Conservation (phyloP, 2,888 invertebrate genomes). For the Nowickia ferox region DNA sequence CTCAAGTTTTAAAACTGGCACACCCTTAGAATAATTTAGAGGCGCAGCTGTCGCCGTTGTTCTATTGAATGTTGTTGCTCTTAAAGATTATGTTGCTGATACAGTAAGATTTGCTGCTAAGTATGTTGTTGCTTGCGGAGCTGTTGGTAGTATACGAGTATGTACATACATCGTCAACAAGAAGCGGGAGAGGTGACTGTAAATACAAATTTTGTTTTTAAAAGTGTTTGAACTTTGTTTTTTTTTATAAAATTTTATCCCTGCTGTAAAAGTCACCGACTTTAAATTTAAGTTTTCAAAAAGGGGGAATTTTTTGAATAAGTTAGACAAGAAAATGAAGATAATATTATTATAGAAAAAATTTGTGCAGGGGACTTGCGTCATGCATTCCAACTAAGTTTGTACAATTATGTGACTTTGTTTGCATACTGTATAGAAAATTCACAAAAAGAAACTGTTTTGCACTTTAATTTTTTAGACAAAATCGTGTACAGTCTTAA, state of each 20-base stretch:
- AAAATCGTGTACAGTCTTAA: conserved; percentile 40
- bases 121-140: background rate
- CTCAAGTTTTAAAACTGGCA: too few relatives aligned
- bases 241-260: conserved; percentile 29
- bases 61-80: conserved; percentile 2
- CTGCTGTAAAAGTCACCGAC: conserved; percentile 25
- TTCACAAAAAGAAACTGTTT: conserved; percentile 11
- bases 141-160: too few relatives aligned
- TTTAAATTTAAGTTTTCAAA: conserved; percentile 19
- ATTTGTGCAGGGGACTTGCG: conserved; percentile 48
- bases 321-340: conserved; percentile 6
- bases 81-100: conserved; percentile 27
- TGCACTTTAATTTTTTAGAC: background rate
- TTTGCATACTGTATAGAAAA: conserved; percentile 12
- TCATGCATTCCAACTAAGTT: conserved; percentile 5
- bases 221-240: conserved; percentile 64
- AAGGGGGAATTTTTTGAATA: conserved; percentile 28
- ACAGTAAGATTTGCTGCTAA: background rate
- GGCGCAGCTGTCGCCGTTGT: conserved; percentile 44
- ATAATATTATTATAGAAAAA: conserved; percentile 30
- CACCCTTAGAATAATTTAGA: conserved; percentile 5
- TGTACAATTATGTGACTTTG: conserved; percentile 1
- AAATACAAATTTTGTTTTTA: conserved; percentile 24
- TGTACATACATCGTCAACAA: background rate
- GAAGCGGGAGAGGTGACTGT: conserved; percentile 37